Percentiles rank a stretch among this genome's conserved stretches.
Conservation (phyloP, 1,140 invertebrate genomes). For the Lamellibrachia luymesi region DNA sequence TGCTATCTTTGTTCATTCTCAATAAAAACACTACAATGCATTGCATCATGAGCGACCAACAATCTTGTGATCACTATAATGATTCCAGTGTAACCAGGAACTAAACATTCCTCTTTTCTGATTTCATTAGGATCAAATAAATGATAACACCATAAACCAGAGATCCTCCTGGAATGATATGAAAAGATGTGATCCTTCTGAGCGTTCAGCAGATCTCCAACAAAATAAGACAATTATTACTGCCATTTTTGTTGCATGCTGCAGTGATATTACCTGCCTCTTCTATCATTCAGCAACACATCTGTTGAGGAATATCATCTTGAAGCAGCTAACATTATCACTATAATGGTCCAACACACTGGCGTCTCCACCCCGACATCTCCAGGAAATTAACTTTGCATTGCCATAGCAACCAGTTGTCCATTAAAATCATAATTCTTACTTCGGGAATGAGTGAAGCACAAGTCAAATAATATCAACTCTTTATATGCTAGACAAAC, state of each 20-base stretch:
- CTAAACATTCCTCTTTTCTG: not conserved
- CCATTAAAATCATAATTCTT: not conserved
- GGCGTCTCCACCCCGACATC: not conserved
- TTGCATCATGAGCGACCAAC: too few relatives aligned
- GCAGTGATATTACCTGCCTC: not conserved
- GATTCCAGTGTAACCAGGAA: not conserved
- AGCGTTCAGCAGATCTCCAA: not conserved
- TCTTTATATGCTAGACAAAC: not conserved
- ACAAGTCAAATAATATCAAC: not conserved
- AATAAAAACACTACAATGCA: not conserved
- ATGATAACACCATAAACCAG: not conserved
- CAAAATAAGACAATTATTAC: not conserved
- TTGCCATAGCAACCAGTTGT: not conserved
- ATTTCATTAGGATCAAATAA: not conserved
- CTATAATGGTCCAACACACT: not conserved
- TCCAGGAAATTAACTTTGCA: not conserved
- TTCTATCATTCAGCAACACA: not conserved
- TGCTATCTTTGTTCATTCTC: not conserved
- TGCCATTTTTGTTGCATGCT: not conserved
- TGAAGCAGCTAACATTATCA: not conserved
- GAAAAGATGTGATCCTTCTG: not conserved
- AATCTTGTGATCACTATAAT: not conserved
- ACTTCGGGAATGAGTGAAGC: not conserved
- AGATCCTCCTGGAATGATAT: not conserved
- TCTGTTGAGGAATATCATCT: not conserved